Percentiles rank a stretch among this genome's conserved stretches.
These are phyloP conservation scores for Accipiter virgatus DNA, from an alignment of 2,113 vertebrate genomes.

Conservation along the genomic window DNA sequence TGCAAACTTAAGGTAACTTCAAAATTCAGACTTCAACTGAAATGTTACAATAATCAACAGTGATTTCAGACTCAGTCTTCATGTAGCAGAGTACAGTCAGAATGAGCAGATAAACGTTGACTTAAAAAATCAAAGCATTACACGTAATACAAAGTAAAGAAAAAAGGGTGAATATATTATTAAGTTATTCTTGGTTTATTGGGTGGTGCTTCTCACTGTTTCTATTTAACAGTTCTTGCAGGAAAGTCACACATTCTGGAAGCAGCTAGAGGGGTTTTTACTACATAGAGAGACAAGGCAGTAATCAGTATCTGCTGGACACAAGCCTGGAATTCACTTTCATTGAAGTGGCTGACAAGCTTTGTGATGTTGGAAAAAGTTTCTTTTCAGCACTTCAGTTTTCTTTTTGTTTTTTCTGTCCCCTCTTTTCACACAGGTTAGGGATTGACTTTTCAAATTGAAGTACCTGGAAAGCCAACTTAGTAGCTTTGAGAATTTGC, in stretches of 20 bases:
- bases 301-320: neutral
- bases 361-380: neutral
- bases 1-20: neutral
- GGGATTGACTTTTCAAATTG: neutral
- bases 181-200: neutral
- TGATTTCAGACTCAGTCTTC: neutral
- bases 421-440: neutral
- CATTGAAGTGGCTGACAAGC: neutral
- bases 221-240: neutral
- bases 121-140: neutral
- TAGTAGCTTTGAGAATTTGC: neutral
- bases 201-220: neutral
- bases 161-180: neutral
- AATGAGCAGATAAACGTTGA: neutral
- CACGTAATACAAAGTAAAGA: neutral
- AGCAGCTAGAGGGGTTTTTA: neutral
- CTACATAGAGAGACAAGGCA: neutral
- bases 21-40: neutral
- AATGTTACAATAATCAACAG: neutral
- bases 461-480: neutral
- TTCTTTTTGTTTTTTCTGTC: neutral
- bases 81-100: neutral
- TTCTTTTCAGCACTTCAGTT: neutral
- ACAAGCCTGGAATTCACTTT: neutral
- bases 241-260: neutral